These are phyloP conservation scores for Zelleria hepariella DNA, from an alignment of 2,888 invertebrate genomes.

Conservation along the genomic window DNA sequence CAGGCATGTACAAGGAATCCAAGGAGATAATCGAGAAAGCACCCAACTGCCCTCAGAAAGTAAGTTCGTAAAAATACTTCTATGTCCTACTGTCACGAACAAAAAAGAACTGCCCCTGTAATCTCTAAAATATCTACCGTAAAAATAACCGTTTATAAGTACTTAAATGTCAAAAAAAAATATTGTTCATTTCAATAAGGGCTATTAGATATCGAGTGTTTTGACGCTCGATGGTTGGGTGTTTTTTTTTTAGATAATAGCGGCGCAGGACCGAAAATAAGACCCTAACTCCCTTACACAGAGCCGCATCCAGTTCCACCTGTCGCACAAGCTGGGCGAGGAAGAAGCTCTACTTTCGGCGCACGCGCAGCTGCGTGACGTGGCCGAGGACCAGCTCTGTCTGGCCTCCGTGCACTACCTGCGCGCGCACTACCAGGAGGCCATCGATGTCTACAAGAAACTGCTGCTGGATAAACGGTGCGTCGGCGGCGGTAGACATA, in stretches of 20 bases:
- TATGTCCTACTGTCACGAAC: too few species aligned
- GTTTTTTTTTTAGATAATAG: too few species aligned
- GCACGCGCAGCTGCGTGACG: slow-evolving; percentile 87
- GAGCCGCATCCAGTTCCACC: slow-evolving; percentile 90
- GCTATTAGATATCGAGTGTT: too few species aligned
- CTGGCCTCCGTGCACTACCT: slow-evolving; percentile 97
- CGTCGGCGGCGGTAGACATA: not conserved
- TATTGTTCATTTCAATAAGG: too few species aligned
- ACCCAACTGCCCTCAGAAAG: slow-evolving; percentile 75
- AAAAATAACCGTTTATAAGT: too few species aligned
- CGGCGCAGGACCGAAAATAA: too few species aligned
- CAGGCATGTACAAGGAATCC: slow-evolving; percentile 76
- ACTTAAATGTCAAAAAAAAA: too few species aligned
- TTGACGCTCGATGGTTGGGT: too few species aligned
- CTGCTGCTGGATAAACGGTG: slow-evolving; percentile 93
- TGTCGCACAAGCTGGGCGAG: slow-evolving; percentile 93
- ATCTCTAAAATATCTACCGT: too few species aligned
- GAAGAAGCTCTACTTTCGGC: slow-evolving; percentile 87
- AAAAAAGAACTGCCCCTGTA: too few species aligned
- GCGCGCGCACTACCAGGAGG: slow-evolving; percentile 97
- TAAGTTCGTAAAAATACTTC: slow-evolving; percentile 17
- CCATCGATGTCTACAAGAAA: slow-evolving; percentile 97
- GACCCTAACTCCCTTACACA: slow-evolving; percentile 45
- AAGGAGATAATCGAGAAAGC: slow-evolving; percentile 77
- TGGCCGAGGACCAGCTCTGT: slow-evolving; percentile 95